phyloP scores from a whole-genome alignment of 1,140 invertebrate genomes.

The Drosophila lini region DNA sequence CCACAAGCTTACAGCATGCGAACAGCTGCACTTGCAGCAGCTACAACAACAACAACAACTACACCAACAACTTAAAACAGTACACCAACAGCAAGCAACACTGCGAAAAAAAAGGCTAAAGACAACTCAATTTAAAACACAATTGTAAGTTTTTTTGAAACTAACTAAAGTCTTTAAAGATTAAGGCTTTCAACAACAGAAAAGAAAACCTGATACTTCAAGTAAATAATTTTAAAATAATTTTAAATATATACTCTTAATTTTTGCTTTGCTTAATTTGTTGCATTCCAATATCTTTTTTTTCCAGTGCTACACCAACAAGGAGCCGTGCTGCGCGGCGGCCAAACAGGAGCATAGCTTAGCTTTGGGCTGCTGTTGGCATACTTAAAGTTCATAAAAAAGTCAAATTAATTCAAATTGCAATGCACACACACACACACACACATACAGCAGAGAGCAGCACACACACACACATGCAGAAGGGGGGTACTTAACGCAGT shows the following conservation, averaged over 20 bases:
- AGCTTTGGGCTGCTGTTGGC: constrained; percentile 70
- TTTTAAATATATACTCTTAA: not conserved
- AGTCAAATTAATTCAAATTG: constrained; percentile 81
- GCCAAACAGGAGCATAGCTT: constrained; percentile 46
- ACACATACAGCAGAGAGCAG: not conserved
- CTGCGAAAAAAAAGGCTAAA: not conserved
- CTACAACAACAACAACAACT: constrained; percentile 16
- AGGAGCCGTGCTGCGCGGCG: constrained; percentile 7
- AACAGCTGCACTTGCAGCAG: constrained; percentile 40
- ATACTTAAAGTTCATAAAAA: constrained; percentile 80
- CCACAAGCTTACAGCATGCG: constrained; percentile 48
- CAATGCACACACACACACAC: constrained; percentile 65
- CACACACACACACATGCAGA: constrained; percentile 7
- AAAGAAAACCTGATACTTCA: too few species aligned
- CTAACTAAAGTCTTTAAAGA: too few species aligned
- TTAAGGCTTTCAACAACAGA: too few species aligned
- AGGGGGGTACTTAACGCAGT: constrained; percentile 68
- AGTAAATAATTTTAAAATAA: too few species aligned
- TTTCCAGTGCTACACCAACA: constrained; percentile 21
- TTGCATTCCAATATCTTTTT: not conserved
- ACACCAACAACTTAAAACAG: constrained; percentile 12
- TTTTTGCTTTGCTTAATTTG: not conserved
- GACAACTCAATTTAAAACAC: too few species aligned
- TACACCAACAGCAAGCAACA: constrained; percentile 1
- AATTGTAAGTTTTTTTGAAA: too few species aligned